phyloP scores from a whole-genome alignment of 2,888 invertebrate species.

The Girardia tigrina region DNA sequence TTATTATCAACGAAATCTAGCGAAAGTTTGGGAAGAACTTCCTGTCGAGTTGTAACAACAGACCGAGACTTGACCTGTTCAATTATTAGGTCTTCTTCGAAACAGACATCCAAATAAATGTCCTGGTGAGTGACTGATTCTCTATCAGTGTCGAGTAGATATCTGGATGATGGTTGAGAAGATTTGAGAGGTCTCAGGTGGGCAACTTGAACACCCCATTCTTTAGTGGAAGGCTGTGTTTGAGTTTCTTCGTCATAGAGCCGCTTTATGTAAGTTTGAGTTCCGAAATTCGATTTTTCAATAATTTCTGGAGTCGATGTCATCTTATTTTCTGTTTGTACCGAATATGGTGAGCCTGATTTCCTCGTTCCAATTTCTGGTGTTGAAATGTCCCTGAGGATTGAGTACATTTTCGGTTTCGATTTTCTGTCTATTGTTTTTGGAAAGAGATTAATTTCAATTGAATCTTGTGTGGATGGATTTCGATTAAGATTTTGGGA shows the following conservation, averaged over 20 bases:
- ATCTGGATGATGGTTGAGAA: background rate
- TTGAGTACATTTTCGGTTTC: background rate
- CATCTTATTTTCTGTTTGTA: background rate
- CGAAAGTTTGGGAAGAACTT: constrained; percentile 10
- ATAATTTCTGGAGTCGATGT: background rate
- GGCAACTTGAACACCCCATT: background rate
- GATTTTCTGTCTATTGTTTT: background rate
- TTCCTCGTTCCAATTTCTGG: background rate
- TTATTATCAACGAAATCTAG: constrained; percentile 9
- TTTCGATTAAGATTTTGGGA: background rate
- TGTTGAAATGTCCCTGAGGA: background rate
- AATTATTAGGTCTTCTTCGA: background rate
- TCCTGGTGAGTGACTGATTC: background rate
- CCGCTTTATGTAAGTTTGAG: background rate
- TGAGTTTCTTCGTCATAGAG: background rate
- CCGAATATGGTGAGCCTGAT: background rate
- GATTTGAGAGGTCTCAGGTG: background rate
- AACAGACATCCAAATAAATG: background rate
- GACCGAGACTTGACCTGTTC: constrained; percentile 1
- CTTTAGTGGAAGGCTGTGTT: background rate
- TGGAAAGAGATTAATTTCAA: background rate
- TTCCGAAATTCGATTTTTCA: constrained; percentile 7
- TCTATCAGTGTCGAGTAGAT: background rate
- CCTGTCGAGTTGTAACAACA: background rate
- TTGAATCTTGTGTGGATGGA: background rate